Evolutionary conservation across 2,888 invertebrate species (phyloP).

Genomic region (Diachrysia chrysitis): DNA sequence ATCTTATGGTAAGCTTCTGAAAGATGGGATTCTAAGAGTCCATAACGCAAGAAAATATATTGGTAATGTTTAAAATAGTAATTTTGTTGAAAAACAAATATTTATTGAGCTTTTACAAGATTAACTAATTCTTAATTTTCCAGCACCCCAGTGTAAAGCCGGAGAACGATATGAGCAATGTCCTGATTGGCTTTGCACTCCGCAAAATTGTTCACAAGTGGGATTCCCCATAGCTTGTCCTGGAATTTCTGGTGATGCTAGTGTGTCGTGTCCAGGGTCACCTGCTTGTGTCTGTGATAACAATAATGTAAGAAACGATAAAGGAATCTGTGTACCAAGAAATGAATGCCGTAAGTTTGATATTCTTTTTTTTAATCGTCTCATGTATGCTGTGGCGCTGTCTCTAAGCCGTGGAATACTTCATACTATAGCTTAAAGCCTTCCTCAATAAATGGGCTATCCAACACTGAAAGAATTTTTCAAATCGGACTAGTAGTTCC

Average conservation of each 20-base stretch:
- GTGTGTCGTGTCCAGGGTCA: neutral
- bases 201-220: constrained; percentile 19
- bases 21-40: too few relatives aligned
- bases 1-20: too few relatives aligned
- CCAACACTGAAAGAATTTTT: too few relatives aligned
- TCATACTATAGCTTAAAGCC: too few relatives aligned
- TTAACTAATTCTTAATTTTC: neutral
- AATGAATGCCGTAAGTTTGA: constrained; percentile 52
- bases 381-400: too few relatives aligned
- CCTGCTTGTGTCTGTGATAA: constrained; percentile 21
- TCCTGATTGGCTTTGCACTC: constrained; percentile 12
- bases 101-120: neutral
- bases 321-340: constrained; percentile 49
- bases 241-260: neutral
- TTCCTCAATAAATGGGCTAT: too few relatives aligned
- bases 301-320: constrained; percentile 16
- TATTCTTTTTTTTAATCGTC: too few relatives aligned
- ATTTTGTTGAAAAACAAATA: too few relatives aligned
- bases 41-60: too few relatives aligned
- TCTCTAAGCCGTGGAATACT: too few relatives aligned
- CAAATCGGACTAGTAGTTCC: too few relatives aligned
- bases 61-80: too few relatives aligned
- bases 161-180: constrained; percentile 1
- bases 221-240: constrained; percentile 16
- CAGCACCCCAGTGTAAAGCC: neutral